These are phyloP conservation scores for Tetragonisca angustula DNA, from an alignment of 2,888 invertebrate genomes.

Conservation along the genomic window DNA sequence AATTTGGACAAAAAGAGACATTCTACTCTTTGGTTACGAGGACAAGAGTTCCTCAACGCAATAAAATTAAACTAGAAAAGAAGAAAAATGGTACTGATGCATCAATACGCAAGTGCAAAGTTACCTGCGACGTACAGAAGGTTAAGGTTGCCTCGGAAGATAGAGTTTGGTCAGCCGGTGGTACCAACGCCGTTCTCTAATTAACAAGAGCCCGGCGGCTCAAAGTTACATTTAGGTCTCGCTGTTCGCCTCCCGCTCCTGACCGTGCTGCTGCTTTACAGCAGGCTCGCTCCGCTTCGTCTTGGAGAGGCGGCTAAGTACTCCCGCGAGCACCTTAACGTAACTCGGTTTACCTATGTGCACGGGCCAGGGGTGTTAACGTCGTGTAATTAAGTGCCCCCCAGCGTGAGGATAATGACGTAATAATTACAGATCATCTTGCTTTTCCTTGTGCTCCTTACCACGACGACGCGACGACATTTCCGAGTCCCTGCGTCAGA, in stretches of 20 bases:
- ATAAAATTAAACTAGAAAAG: too few species aligned
- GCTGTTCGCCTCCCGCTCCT: constrained; percentile 44
- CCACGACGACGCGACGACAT: neutral
- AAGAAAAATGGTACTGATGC: too few species aligned
- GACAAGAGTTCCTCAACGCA: too few species aligned
- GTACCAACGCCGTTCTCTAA: constrained; percentile 64
- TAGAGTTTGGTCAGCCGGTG: constrained; percentile 38
- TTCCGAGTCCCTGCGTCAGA: neutral
- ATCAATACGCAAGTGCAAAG: too few species aligned
- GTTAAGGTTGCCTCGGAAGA: constrained; percentile 12
- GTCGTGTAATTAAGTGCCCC: constrained; percentile 73
- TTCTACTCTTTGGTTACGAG: too few species aligned
- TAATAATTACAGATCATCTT: constrained; percentile 67
- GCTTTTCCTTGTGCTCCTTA: neutral
- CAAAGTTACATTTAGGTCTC: constrained; percentile 66
- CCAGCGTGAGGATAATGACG: constrained; percentile 68
- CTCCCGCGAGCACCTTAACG: constrained; percentile 73
- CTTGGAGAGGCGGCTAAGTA: constrained; percentile 60
- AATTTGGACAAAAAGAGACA: too few species aligned
- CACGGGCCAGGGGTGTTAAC: constrained; percentile 64
- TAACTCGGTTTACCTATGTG: constrained; percentile 68
- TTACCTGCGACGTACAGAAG: too few species aligned
- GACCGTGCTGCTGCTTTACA: constrained; percentile 8
- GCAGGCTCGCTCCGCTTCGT: constrained; percentile 28
- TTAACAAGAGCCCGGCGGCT: constrained; percentile 70